Conservation (phyloP, 2,888 invertebrate species). For the Clitarchus hookeri region DNA sequence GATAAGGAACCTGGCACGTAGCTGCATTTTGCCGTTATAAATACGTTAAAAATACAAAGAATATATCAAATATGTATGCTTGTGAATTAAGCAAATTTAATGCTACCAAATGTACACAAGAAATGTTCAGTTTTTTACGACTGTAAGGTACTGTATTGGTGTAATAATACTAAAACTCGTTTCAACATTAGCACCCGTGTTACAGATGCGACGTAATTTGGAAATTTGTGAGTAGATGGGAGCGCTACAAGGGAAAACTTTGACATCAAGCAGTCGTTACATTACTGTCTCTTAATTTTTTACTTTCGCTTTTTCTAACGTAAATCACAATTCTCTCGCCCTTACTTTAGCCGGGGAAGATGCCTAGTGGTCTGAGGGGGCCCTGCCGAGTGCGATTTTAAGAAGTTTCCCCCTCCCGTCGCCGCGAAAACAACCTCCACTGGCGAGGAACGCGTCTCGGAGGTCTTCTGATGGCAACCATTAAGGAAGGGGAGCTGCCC, state of each 20-base stretch:
- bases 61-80: too few relatives aligned
- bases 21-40: too few relatives aligned
- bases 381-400: background rate
- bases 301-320: background rate
- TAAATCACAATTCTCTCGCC: constrained; percentile 7
- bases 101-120: too few relatives aligned
- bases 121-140: too few relatives aligned
- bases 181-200: background rate
- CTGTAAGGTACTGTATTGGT: background rate
- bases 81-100: too few relatives aligned
- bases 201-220: background rate
- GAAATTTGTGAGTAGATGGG: background rate
- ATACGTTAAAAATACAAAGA: too few relatives aligned
- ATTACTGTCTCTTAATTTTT: constrained; percentile 9
- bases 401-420: background rate
- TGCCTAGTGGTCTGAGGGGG: background rate
- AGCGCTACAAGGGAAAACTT: background rate
- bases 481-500: constrained; percentile 33
- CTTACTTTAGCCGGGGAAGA: background rate
- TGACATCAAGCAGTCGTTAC: constrained; percentile 9
- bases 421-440: background rate
- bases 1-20: too few relatives aligned
- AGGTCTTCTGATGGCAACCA: constrained; percentile 38
- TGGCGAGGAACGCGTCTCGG: background rate
- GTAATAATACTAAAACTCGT: background rate